These are phyloP conservation scores for Nothocercus julius DNA, from an alignment of 2,113 vertebrate genomes.

Conservation along the genomic window DNA sequence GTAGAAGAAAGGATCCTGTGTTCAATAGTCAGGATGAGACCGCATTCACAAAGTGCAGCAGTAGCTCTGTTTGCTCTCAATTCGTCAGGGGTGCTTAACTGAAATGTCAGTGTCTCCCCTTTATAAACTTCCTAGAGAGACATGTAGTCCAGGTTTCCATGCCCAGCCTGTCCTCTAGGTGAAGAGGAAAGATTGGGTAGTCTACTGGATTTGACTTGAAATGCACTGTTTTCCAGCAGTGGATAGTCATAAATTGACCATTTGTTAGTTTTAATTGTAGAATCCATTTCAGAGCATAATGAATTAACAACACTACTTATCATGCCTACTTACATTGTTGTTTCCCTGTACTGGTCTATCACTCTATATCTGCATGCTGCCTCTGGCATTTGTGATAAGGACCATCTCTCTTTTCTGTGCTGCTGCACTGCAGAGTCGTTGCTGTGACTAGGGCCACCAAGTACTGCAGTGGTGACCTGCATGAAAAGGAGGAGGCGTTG, in stretches of 20 bases:
- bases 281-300: slow-evolving; percentile 15
- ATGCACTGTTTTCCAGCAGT: background rate
- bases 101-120: background rate
- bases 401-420: background rate
- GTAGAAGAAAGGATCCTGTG: rapidly evolving
- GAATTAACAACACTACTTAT: background rate
- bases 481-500: background rate
- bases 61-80: background rate
- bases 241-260: background rate
- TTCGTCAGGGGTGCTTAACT: background rate
- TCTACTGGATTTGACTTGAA: background rate
- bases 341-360: background rate
- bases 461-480: background rate
- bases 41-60: background rate
- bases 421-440: background rate
- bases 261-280: slow-evolving; percentile 15
- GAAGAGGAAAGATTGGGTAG: background rate
- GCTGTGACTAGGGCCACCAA: background rate
- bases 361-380: background rate
- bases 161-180: background rate
- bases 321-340: background rate
- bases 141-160: background rate
- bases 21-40: background rate
- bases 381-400: background rate
- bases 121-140: background rate